A percentile compares a stretch with the other conserved stretches of the same genome.
These are phyloP conservation scores for Brachymystax lenok DNA, from an alignment of 2,797 vertebrate species.

Conservation along the genomic window DNA sequence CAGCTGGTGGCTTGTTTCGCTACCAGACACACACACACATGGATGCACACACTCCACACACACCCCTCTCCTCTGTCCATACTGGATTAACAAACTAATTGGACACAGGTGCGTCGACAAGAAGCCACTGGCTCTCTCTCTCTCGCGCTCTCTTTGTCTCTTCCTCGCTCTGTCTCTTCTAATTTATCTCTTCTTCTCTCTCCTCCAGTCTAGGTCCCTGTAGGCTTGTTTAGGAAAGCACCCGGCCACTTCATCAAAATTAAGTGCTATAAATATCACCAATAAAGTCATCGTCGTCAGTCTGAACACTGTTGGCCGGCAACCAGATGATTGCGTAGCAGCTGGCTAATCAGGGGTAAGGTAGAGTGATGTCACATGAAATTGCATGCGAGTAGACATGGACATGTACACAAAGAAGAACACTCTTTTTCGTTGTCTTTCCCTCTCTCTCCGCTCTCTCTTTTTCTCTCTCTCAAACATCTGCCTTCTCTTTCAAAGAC, in stretches of 20 bases:
- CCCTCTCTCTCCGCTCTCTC: too few species aligned
- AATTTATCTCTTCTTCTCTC: background rate
- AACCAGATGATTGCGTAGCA: too few species aligned
- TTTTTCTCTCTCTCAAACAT: background rate
- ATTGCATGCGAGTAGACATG: background rate
- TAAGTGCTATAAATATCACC: constrained; percentile 40
- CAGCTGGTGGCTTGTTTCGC: constrained; percentile 5
- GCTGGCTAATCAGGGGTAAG: constrained; percentile 15
- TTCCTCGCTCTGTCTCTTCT: background rate
- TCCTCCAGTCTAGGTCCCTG: background rate
- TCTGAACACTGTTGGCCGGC: background rate
- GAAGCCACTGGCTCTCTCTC: too few species aligned
- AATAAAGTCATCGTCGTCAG: constrained; percentile 14
- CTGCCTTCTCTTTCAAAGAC: background rate
- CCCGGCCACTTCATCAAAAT: constrained; percentile 10
- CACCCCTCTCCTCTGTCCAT: background rate
- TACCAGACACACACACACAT: background rate
- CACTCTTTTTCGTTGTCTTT: too few species aligned
- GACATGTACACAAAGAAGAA: too few species aligned
- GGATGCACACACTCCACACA: background rate
- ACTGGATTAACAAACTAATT: background rate
- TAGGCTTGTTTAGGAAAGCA: constrained; percentile 5
- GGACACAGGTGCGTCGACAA: constrained; percentile 15
- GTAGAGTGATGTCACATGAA: constrained; percentile 13
- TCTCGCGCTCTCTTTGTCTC: background rate